A percentile compares a stretch with the other conserved stretches of the same genome.
These are phyloP conservation scores for Dendrolimus kikuchii DNA, from an alignment of 1,140 invertebrate species.

Conservation along the genomic window DNA sequence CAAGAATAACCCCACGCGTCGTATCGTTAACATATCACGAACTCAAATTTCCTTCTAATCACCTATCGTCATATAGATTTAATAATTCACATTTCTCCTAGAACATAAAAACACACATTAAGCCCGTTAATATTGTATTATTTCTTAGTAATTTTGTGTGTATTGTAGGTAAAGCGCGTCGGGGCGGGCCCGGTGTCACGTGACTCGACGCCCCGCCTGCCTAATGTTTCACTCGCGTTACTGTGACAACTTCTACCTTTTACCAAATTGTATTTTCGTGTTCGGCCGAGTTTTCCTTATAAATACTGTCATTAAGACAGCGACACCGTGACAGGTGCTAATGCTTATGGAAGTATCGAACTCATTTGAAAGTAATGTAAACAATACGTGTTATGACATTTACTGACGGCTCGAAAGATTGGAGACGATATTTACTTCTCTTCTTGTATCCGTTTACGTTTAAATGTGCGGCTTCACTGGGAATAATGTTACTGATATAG, in stretches of 20 bases:
- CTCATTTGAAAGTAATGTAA: conserved; percentile 55
- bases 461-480: not conserved
- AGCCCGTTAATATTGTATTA: conserved; percentile 31
- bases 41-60: not conserved
- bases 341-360: conserved; percentile 56
- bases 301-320: conserved; percentile 70
- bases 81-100: not conserved
- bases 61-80: not conserved
- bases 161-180: conserved; percentile 24
- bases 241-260: conserved; percentile 63
- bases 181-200: conserved; percentile 27
- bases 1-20: too few species aligned
- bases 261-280: conserved; percentile 71
- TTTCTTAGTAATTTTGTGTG: conserved; percentile 41
- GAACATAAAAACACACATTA: conserved; percentile 16
- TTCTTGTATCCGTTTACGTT: not conserved
- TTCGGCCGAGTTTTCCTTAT: conserved; percentile 67
- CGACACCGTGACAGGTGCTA: conserved; percentile 64
- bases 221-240: conserved; percentile 66
- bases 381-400: conserved; percentile 39
- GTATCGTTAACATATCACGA: too few species aligned
- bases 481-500: too few species aligned
- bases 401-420: conserved; percentile 18
- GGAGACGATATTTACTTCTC: conserved; percentile 11
- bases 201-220: conserved; percentile 32